Conservation (phyloP, 2,113 vertebrate species). For the Phocoena phocoena region DNA sequence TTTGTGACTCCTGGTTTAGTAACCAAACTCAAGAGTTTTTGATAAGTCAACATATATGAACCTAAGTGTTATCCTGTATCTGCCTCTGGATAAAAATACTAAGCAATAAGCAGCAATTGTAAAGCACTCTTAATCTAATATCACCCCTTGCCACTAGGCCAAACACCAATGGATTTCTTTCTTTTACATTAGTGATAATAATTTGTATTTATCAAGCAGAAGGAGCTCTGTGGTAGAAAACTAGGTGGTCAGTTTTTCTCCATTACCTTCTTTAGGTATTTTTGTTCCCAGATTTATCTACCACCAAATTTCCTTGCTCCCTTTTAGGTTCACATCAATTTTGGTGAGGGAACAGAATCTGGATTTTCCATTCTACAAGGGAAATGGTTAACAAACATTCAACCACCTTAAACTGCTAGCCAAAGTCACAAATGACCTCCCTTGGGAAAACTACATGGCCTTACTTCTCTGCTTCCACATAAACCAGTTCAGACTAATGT, state of each 20-base stretch:
- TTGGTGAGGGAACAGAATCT: neutral
- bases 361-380: neutral
- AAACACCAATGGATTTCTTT: neutral
- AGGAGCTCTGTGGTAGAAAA: neutral
- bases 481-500: neutral
- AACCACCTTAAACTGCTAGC: neutral
- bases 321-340: neutral
- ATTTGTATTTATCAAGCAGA: neutral
- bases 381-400: neutral
- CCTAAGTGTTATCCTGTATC: neutral
- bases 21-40: neutral
- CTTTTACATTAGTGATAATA: neutral
- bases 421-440: neutral
- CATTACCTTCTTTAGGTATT: neutral
- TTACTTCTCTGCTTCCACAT: neutral
- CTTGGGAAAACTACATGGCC: neutral
- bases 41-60: neutral
- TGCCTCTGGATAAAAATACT: neutral
- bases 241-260: neutral
- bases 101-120: neutral
- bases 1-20: neutral
- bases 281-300: neutral
- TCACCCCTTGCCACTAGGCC: neutral
- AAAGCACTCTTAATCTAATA: neutral
- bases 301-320: neutral